Evolutionary conservation across 2,797 vertebrate genomes (phyloP).

Genomic region (Cyclura pinguis): DNA sequence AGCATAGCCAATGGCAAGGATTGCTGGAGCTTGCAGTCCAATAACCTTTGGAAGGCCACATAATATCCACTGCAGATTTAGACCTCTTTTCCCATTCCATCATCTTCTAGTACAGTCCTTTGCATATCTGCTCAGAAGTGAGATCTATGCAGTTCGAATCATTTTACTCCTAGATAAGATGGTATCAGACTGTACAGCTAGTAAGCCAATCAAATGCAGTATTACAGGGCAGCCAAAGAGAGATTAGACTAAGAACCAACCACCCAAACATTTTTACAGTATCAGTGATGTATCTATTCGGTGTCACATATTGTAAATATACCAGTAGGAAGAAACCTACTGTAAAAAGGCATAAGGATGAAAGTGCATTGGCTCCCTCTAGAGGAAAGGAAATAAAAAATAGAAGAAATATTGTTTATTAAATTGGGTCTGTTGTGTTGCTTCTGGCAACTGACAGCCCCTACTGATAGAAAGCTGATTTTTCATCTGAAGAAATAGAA

Average conservation of each 20-base stretch:
- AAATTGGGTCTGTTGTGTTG: neutral
- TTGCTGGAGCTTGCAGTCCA: too few relatives aligned
- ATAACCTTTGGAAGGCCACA: too few relatives aligned
- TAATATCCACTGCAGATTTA: too few relatives aligned
- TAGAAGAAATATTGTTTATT: neutral
- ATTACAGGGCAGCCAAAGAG: neutral
- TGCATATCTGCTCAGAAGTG: too few relatives aligned
- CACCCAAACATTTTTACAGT: neutral
- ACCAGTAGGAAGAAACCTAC: too few relatives aligned
- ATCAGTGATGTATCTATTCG: too few relatives aligned
- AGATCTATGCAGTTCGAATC: neutral
- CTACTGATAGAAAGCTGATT: neutral
- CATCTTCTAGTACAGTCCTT: too few relatives aligned
- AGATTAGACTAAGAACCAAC: neutral
- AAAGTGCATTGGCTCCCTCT: constrained; percentile 26
- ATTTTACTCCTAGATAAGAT: neutral
- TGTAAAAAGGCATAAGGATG: too few relatives aligned
- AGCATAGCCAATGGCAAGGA: too few relatives aligned
- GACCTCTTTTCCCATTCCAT: too few relatives aligned
- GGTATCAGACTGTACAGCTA: neutral
- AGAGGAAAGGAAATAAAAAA: constrained; percentile 24
- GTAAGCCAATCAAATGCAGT: neutral
- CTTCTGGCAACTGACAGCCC: neutral
- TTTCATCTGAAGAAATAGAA: neutral
- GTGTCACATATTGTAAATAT: too few relatives aligned